Base-by-base conservation (phyloP, 2,113 vertebrate species). In the Myotis yumanensis region DNA sequence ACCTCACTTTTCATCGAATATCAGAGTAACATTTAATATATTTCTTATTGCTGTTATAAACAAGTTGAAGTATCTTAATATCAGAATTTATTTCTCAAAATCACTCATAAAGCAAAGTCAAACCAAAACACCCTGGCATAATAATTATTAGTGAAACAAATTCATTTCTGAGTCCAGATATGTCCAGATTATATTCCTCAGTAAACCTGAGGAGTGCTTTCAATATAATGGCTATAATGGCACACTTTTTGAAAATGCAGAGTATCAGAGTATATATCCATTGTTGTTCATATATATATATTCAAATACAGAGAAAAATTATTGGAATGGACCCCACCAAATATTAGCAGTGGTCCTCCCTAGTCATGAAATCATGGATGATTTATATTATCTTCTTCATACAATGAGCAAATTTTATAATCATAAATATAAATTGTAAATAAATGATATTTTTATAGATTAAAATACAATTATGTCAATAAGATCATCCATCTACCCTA, bases 131-230 rank as follows among this genome's bases (percentile, higher is more conserved):
- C 46, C 81, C 25, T 52, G 48, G 32, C 32, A 76, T 73, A 89
- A 52, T 84, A 84, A 84, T 54, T 85, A 37, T 72, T 84, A 93
- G 23, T 86, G 76, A 96, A 92, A 64, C 17, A 91, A 86, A 93
- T 52, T 94, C 7, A 86, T 51, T 93, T 79, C n/a, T 87, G 43
- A 91, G 12, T 72, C 48, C 43, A 91, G 32, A 52, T 75, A 89
- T n/a, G 48, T 81, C 28, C 30, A 69, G 15, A 7, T 86, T 92
- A 69, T 69, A 66, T 8, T 66, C 35, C 20, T 52, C 6, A 57
- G 71, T 18, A 71, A 12, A 90, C 1, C 12, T 43, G 7, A 87
- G 8, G 32, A 82, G 76, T 54, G 3, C 12, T 94, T 94, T 89
- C 79, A 43, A 59, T 43, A 30, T 20, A 66, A 79, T 3, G 37